These are phyloP conservation scores for Echiichthys vipera DNA, from an alignment of 2,797 vertebrate species.

Conservation along the genomic window DNA sequence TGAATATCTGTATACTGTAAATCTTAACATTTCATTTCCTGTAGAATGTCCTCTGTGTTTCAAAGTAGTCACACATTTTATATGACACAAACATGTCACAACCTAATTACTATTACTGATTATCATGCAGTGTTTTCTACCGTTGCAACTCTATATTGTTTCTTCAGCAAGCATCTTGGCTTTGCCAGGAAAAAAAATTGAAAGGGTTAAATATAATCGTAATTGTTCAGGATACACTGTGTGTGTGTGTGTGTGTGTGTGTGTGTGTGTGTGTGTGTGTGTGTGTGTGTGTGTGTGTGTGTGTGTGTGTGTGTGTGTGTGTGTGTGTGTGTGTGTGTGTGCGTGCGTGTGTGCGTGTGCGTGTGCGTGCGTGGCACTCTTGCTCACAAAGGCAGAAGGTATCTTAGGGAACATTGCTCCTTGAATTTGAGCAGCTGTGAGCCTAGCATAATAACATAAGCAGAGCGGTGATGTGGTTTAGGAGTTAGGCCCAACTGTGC, in stretches of 20 bases:
- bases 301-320: background rate
- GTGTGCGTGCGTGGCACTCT: slow-evolving; percentile 9
- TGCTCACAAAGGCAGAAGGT: slow-evolving; percentile 28
- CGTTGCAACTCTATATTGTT: background rate
- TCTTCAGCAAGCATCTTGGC: background rate
- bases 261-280: background rate
- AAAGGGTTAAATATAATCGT: slow-evolving; percentile 25
- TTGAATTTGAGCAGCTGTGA: slow-evolving; percentile 63
- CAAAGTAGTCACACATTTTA: background rate
- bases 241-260: background rate
- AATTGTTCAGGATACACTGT: background rate
- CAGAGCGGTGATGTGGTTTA: slow-evolving; percentile 45
- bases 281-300: slow-evolving; percentile 5
- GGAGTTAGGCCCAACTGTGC: slow-evolving; percentile 43
- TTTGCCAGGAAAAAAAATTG: slow-evolving; percentile 2
- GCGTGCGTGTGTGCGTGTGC: background rate
- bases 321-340: background rate
- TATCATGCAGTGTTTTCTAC: background rate
- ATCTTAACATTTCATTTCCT: background rate
- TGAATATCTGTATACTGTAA: background rate
- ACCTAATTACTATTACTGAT: background rate
- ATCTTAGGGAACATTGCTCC: slow-evolving; percentile 47
- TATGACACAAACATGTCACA: background rate
- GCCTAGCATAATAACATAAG: slow-evolving; percentile 47
- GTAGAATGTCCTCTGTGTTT: background rate